Percentiles rank a stretch among this genome's conserved stretches.
Evolutionary conservation across 2,113 vertebrate genomes (phyloP).

Genomic region (Tringa solitaria): DNA sequence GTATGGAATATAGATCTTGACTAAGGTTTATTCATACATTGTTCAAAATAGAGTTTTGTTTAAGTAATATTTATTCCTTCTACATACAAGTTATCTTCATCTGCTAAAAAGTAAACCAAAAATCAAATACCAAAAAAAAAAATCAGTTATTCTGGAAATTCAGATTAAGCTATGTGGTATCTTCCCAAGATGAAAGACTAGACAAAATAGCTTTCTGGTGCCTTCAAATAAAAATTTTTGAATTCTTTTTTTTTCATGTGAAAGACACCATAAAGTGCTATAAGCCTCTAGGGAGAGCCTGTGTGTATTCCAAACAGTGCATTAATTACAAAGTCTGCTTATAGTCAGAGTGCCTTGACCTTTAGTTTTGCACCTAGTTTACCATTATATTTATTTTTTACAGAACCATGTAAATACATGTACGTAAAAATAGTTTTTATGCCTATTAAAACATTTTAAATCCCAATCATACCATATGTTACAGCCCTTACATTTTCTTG

Average conservation of each 20-base stretch:
- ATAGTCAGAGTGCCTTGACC: neutral
- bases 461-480: neutral
- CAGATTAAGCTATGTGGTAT: neutral
- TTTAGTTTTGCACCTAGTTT: neutral
- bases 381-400: neutral
- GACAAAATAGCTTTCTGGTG: neutral
- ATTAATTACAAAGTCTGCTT: neutral
- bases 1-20: neutral
- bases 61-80: neutral
- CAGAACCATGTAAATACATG: neutral
- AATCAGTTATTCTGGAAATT: neutral
- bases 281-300: neutral
- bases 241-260: rapidly evolving
- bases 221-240: neutral
- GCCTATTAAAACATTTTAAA: neutral
- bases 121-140: neutral
- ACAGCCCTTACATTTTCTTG: neutral
- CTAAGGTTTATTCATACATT: neutral
- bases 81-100: neutral
- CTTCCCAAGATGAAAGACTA: neutral
- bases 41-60: neutral
- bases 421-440: neutral
- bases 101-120: neutral
- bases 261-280: neutral
- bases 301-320: neutral